phyloP scores from a whole-genome alignment of 2,113 vertebrate species.

The Lanius collurio region DNA sequence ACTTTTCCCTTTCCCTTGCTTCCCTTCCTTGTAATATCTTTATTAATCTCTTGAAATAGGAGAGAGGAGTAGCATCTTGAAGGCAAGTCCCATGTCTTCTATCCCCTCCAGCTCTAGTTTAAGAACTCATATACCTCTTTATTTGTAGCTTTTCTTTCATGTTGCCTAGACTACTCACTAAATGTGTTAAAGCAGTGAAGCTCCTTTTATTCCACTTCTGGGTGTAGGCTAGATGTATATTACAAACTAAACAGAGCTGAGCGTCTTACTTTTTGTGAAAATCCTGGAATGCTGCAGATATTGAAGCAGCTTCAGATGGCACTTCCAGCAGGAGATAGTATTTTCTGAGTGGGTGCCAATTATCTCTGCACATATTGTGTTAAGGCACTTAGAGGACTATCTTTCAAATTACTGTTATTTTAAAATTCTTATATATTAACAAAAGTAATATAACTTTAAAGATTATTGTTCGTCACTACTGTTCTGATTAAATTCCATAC shows the following conservation, averaged over 20 bases:
- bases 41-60: slow-evolving; percentile 29
- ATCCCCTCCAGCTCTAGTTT: neutral
- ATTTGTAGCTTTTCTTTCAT: neutral
- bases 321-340: neutral
- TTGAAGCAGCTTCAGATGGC: neutral
- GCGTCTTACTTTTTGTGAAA: neutral
- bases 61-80: slow-evolving; percentile 25
- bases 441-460: neutral
- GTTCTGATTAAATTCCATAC: neutral
- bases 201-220: neutral
- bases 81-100: slow-evolving; percentile 26
- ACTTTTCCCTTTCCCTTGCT: slow-evolving; percentile 41
- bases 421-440: neutral
- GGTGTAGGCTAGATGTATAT: neutral
- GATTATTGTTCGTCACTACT: neutral
- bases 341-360: neutral
- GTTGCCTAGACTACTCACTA: neutral
- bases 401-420: neutral
- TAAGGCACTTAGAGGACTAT: neutral
- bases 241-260: neutral
- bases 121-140: neutral
- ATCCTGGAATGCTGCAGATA: neutral
- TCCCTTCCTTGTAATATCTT: slow-evolving; percentile 44
- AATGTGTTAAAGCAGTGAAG: neutral
- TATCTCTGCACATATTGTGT: neutral